These are phyloP conservation scores for Megalurothrips usitatus DNA, from an alignment of 2,888 invertebrate species.

Conservation along the genomic window DNA sequence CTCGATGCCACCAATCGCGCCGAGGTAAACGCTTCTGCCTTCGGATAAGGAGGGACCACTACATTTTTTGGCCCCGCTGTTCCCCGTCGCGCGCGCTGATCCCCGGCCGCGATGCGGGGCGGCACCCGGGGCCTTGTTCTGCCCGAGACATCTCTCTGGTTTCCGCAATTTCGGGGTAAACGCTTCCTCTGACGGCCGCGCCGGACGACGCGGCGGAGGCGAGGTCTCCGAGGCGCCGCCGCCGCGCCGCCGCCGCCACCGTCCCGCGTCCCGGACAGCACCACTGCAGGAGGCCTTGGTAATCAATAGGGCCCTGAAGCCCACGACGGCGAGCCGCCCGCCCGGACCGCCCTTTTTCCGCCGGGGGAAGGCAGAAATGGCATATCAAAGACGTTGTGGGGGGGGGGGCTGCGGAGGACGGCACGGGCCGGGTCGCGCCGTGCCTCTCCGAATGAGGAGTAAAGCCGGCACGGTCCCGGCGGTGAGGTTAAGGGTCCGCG, in stretches of 20 bases:
- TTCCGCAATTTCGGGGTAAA: slow-evolving; percentile 16
- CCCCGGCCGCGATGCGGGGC: neutral
- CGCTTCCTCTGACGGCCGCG: neutral
- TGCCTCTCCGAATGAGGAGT: neutral
- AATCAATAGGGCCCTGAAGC: neutral
- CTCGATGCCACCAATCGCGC: neutral
- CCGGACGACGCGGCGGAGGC: neutral
- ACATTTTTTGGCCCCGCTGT: too few species aligned
- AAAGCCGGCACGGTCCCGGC: neutral
- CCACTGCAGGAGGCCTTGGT: neutral
- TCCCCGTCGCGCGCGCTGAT: too few species aligned
- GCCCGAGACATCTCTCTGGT: slow-evolving; percentile 1
- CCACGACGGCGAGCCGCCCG: neutral
- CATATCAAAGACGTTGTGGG: slow-evolving; percentile 3
- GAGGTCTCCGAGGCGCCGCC: too few species aligned
- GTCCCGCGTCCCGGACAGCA: too few species aligned
- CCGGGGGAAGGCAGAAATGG: neutral
- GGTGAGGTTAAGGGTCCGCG: too few species aligned
- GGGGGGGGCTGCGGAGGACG: neutral
- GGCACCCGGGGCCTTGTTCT: neutral
- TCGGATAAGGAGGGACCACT: neutral
- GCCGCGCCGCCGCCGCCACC: neutral
- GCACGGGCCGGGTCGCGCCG: neutral
- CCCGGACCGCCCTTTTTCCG: neutral
- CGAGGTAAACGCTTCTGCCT: neutral